Base-by-base conservation (phyloP, 2,797 vertebrate genomes). In the Sebastes minor region DNA sequence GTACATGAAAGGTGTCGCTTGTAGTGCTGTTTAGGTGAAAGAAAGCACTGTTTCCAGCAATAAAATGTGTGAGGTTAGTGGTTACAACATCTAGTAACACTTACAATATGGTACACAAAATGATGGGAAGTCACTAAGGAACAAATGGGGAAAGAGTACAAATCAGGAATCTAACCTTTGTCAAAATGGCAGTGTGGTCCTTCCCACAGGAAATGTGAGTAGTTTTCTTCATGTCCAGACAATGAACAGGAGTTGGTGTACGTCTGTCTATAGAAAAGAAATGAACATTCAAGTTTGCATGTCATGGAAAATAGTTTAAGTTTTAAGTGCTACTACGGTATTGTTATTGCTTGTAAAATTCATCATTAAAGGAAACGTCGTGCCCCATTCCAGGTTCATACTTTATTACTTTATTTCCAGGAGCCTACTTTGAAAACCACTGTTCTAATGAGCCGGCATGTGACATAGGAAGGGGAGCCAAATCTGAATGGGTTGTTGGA, bases 121-220 rank as follows among this genome's bases (percentile, higher is more conserved):
- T 12, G 76, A 20, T 91, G 94, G 2, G 91, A 81, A 11, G 91
- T 89, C 18, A 72, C 20, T 8, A 8, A 61, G 27, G 8, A 62
- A 32, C 3, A 2, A 33, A n/a, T 38, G 8, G 30, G 28, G 28
- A 53, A 22, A 14, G 7, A 69, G 28, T 23, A 69, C 32, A 57
- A 27, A 27, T 33, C 67, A 8, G 49, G 11, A 66, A 64, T 53
- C 75, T 68, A 6, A 98, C 97, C 96, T 97, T 96, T 27, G 95
- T 97, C 56, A 98, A 80, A 82, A 91, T 71, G 1, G 95, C 97
- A 33, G 96, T 96, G 68, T 98, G 97, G 71, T 95, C 94, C 33
- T 85, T 87, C 66, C 97, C 97, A 89, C 97, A 97, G 6, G 96
- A 93, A 64, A 98, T 79, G 76, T 91, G 93, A 2, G 92, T 76